Evolutionary conservation across 2,797 vertebrate species (phyloP), one percentile per base, ranked within the genome.

Genomic region (Distichodus sexfasciatus): DNA sequence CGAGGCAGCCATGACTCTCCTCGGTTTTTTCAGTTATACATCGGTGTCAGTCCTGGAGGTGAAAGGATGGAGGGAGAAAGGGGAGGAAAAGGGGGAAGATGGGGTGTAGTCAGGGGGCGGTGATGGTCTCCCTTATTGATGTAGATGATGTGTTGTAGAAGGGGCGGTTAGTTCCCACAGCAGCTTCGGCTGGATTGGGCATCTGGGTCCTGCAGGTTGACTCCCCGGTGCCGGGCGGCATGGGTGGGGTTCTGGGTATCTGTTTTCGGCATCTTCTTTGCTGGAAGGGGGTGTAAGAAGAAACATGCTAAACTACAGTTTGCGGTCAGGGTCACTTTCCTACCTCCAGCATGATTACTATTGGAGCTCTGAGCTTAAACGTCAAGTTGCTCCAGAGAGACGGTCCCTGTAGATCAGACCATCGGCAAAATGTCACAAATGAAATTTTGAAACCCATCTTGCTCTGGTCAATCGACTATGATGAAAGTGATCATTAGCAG

Each of bases 231-330:
- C 67, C 92, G 88, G 0, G 91, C 91, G 36, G 92, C 92, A 4
- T 92, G 92, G 41, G 91, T 92, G 0, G 91, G 91, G 82, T 93
- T 93, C 71, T 94, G 92, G 74, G 92, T 92, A 81, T 94, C 92
- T 61, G 91, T 93, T 89, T 93, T 94, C 83, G 92, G 92, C 92
- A 94, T 94, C 89, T 94, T 94, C 83, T 93, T 93, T 29, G 92
- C 92, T 94, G 53, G 4, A 72, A 64, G 44, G 11, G 36, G 21
- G 9, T 28, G 28, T 43, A n/a, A 2, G 17, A 2, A 29, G 4
- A 1, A 10, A 43, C 6, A 14, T 9, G 28, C 4, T 4, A n/a
- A 28, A n/a, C n/a, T n/a, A n/a, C n/a, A n/a, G n/a, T n/a, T n/a
- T n/a, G n/a, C n/a, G n/a, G n/a, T n/a, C n/a, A n/a, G n/a, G n/a